Evolutionary conservation across 2,797 vertebrate genomes (phyloP).

Genomic region (Echiichthys vipera): DNA sequence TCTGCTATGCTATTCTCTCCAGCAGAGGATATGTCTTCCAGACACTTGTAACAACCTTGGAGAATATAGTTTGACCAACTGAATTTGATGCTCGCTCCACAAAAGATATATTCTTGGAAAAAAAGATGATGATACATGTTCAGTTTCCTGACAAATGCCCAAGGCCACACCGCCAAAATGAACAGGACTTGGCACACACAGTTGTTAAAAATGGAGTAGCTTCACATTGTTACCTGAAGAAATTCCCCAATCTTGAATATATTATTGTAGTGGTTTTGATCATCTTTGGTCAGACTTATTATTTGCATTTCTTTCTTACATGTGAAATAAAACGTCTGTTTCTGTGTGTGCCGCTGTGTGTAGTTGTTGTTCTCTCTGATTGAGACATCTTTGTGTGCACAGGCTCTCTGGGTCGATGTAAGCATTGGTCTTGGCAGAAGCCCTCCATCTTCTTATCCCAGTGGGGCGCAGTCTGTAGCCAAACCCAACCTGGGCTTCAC

Average conservation of each 20-base stretch:
- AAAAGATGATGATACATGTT: constrained; percentile 48
- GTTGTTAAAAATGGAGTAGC: constrained; percentile 6
- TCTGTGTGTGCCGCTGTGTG: constrained; percentile 13
- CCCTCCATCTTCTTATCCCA: constrained; percentile 71
- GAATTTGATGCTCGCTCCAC: constrained; percentile 54
- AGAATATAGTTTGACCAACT: constrained; percentile 45
- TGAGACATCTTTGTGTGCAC: constrained; percentile 67
- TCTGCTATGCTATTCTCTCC: constrained; percentile 50
- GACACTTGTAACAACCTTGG: constrained; percentile 59
- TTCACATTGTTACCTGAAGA: constrained; percentile 41
- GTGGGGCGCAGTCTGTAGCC: constrained; percentile 58
- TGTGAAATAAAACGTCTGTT: constrained; percentile 1
- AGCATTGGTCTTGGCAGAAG: constrained; percentile 71
- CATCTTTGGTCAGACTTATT: constrained; percentile 10
- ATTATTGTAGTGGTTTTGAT: constrained; percentile 29
- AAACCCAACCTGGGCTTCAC: constrained; percentile 68
- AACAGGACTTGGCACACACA: constrained; percentile 2
- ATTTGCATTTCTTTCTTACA: constrained; percentile 13
- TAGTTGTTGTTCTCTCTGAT: constrained; percentile 63
- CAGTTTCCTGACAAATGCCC: constrained; percentile 39
- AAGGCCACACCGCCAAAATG: constrained; percentile 46
- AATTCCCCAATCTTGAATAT: constrained; percentile 30
- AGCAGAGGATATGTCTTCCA: constrained; percentile 57
- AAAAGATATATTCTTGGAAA: constrained; percentile 55
- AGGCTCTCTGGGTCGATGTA: constrained; percentile 62